Base-by-base conservation (phyloP, 2,888 invertebrate species). In the Elegia similella region DNA sequence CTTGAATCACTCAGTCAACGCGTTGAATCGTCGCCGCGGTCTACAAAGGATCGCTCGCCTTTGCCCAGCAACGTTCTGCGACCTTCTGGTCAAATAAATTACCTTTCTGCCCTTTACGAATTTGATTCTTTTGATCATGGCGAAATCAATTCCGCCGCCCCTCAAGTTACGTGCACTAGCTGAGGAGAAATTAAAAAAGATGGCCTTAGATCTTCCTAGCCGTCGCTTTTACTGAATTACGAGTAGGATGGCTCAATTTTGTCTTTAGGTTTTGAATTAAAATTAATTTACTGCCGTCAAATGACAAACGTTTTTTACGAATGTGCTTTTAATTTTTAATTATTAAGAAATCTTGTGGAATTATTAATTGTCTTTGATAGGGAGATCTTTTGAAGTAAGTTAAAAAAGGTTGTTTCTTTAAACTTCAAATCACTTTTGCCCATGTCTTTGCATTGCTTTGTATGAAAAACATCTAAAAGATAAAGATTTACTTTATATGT, bases 51-150 rank as follows among this genome's bases (percentile, higher is more conserved):
- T 13, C 59, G 58, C 58, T 56, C 57, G 59, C 60, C 58, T 62
- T 52, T 59, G 59, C 57, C 62, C 62, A 63, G 64, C 62, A 68
- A 66, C 65, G 65, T 62, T 68, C 71, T 66, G 73, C 73, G 73
- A 68, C 70, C 69, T 72, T 68, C 68, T 72, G 81, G 82, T 80
- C 84, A 84, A 84, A 82, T 80, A 82, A 82, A 84, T 84, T 84
- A 78, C 77, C 72, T 74, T 72, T 75, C 79, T 77, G 74, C 74
- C 80, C 83, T 84, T 84, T 84, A 79, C 76, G 79, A 82, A 79
- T 79, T 80, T 76, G 77, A 76, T 79, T 83, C 83, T 82, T 83
- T 85, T 85, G 84, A 83, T 84, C 85, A 81, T 77, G 72, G 75
- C 71, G 73, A 82, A 83, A 82, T 84, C 82, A 82, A 83, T 83